phyloP scores from a whole-genome alignment of 2,113 vertebrate genomes.

The Chinchilla lanigera region DNA sequence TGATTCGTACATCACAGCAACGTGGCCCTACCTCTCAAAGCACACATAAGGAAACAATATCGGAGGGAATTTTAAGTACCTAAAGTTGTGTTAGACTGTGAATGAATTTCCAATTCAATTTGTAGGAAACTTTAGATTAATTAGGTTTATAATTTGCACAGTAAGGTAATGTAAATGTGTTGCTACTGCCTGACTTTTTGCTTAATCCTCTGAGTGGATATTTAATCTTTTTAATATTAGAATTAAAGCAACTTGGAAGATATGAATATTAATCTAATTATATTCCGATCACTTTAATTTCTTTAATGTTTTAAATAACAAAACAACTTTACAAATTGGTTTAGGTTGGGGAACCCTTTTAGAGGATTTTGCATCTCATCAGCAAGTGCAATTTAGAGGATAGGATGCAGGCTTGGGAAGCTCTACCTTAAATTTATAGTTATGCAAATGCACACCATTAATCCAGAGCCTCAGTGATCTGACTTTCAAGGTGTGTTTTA shows the following conservation, averaged over 20 bases:
- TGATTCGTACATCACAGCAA: conserved; percentile 63
- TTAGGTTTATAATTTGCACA: conserved; percentile 95
- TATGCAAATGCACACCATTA: conserved; percentile 87
- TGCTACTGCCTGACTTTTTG: conserved; percentile 91
- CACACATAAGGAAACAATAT: conserved; percentile 64
- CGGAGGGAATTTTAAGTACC: conserved; percentile 81
- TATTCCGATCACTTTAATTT: conserved; percentile 91
- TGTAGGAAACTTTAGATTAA: conserved; percentile 90
- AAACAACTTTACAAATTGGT: conserved; percentile 91
- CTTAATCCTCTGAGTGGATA: conserved; percentile 96
- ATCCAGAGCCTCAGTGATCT: conserved; percentile 78
- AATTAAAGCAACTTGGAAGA: conserved; percentile 95
- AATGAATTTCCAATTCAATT: conserved; percentile 88
- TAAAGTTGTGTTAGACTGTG: conserved; percentile 80
- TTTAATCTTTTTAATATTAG: conserved; percentile 98
- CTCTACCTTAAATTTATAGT: conserved; percentile 83
- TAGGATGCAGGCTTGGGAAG: conserved; percentile 80
- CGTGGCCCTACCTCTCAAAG: conserved; percentile 45
- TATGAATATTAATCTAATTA: conserved; percentile 97
- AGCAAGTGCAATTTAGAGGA: conserved; percentile 87
- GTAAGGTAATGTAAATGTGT: conserved; percentile 93
- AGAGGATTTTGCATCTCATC: conserved; percentile 90
- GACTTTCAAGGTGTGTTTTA: conserved; percentile 81
- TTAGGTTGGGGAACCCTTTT: conserved; percentile 90
- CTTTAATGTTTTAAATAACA: conserved; percentile 90